A percentile compares a stretch with the other conserved stretches of the same genome.
These are phyloP conservation scores for Eupithecia tripunctaria DNA, from an alignment of 2,888 invertebrate genomes.

Conservation along the genomic window DNA sequence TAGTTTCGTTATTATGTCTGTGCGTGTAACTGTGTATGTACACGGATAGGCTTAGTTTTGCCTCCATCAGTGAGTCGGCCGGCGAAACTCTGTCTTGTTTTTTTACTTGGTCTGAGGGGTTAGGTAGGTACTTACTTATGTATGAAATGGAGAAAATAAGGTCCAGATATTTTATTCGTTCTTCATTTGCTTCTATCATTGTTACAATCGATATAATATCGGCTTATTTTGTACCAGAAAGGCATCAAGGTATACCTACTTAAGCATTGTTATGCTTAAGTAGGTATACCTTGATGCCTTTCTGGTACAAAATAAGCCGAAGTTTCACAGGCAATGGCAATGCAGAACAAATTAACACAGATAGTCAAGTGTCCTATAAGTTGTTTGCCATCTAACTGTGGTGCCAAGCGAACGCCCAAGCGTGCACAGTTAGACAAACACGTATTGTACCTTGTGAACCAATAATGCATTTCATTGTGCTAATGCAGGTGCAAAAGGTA, in stretches of 20 bases:
- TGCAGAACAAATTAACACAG: constrained; percentile 80
- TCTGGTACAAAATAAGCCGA: constrained; percentile 59
- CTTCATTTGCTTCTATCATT: not conserved
- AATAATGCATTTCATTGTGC: constrained; percentile 79
- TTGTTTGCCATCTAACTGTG: constrained; percentile 78
- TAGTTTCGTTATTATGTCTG: too few species aligned
- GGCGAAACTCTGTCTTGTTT: too few species aligned
- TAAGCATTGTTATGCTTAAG: too few species aligned
- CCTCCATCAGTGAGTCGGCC: too few species aligned
- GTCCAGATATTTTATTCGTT: not conserved
- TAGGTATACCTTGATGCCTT: constrained; percentile 46
- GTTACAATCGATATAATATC: not conserved
- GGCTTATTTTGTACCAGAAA: constrained; percentile 62
- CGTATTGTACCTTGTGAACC: constrained; percentile 71
- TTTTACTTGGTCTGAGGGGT: too few species aligned
- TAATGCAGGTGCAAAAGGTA: constrained; percentile 63
- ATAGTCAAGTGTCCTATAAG: constrained; percentile 61
- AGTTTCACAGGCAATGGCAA: constrained; percentile 48
- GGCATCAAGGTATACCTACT: constrained; percentile 38
- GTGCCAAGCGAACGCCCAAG: constrained; percentile 76
- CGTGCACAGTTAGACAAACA: constrained; percentile 80
- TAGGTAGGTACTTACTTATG: too few species aligned
- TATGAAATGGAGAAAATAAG: too few species aligned
- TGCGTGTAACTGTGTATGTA: too few species aligned
- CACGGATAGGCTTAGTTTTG: too few species aligned